These are phyloP conservation scores for Rhagium mordax DNA, from an alignment of 2,888 invertebrate species.

Conservation along the genomic window DNA sequence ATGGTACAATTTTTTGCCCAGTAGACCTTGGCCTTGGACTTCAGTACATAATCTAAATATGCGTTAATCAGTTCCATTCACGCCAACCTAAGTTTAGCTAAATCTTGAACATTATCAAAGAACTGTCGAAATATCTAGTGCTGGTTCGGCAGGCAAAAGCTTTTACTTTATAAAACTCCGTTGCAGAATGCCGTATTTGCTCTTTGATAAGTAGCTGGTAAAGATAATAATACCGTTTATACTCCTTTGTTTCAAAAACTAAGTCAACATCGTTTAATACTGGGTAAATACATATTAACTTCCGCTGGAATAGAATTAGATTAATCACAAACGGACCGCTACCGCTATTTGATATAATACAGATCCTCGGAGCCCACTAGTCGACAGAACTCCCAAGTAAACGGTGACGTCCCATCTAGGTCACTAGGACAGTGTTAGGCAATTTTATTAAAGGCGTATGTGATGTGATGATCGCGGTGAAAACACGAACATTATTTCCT, in stretches of 20 bases:
- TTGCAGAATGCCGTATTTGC: not conserved
- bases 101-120: too few species aligned
- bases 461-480: constrained; percentile 5
- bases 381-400: not conserved
- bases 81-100: too few species aligned
- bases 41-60: too few species aligned
- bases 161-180: too few species aligned
- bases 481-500: not conserved
- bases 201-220: not conserved
- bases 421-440: constrained; percentile 21
- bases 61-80: too few species aligned
- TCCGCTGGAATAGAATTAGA: constrained; percentile 7
- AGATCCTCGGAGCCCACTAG: not conserved
- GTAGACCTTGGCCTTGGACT: too few species aligned
- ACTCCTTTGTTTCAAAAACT: not conserved
- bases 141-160: too few species aligned
- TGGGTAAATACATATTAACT: constrained; percentile 6
- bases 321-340: not conserved
- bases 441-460: constrained; percentile 13
- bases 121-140: too few species aligned
- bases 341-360: constrained; percentile 7
- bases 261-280: not conserved
- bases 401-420: constrained; percentile 11
- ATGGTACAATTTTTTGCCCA: too few species aligned
- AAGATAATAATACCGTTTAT: not conserved